Evolutionary conservation across 2,888 invertebrate species (phyloP).

Genomic region (Xylota sylvarum): DNA sequence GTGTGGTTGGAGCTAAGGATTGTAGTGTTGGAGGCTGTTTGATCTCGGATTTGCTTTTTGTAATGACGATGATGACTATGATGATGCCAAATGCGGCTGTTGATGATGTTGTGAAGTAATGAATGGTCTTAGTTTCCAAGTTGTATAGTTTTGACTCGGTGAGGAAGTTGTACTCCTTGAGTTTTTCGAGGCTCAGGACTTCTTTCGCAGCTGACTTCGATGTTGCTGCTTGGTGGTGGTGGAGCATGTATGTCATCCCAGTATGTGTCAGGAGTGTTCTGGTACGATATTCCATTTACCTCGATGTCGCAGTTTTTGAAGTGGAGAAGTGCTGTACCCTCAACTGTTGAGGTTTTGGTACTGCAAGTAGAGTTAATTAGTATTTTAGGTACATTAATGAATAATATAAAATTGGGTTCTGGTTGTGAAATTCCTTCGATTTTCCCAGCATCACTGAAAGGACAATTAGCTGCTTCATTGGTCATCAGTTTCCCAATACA

Average conservation of each 20-base stretch:
- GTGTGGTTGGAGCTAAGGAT: no score
- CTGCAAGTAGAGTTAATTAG: constrained; percentile 41
- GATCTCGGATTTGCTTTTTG: no score
- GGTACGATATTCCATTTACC: constrained; percentile 24
- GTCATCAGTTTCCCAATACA: constrained; percentile 35
- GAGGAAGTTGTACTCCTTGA: constrained; percentile 11
- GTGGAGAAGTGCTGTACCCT: constrained; percentile 34
- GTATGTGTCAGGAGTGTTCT: constrained; percentile 20
- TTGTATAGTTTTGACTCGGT: constrained; percentile 7
- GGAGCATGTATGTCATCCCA: constrained; percentile 41
- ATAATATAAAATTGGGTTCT: constrained; percentile 41
- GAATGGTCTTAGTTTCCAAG: not conserved
- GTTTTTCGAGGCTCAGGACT: constrained; percentile 33
- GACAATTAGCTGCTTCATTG: constrained; percentile 51
- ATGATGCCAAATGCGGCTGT: no score
- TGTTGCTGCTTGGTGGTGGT: constrained; percentile 32
- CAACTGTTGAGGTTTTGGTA: not conserved
- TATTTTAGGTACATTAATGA: constrained; percentile 34
- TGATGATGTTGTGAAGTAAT: no score
- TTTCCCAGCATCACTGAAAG: constrained; percentile 22
- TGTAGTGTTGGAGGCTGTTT: no score
- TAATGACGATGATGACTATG: no score
- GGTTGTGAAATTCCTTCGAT: constrained; percentile 31
- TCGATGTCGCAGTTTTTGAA: constrained; percentile 22
- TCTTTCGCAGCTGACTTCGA: constrained; percentile 9